phyloP scores from a whole-genome alignment of 2,113 vertebrate species.

The Sitta europaea region DNA sequence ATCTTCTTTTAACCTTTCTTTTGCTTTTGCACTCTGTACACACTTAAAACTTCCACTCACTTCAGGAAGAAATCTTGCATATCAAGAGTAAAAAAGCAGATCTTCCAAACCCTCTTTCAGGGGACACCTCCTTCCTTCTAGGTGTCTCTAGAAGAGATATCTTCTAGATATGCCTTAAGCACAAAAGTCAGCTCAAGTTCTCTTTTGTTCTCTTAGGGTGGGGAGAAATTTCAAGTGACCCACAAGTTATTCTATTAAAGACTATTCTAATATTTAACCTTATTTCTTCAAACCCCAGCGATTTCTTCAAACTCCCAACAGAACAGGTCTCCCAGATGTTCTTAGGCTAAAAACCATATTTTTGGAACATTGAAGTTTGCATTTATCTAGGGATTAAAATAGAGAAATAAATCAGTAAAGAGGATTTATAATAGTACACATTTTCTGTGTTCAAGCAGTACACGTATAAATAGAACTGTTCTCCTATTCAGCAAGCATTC shows the following conservation, averaged over 20 bases:
- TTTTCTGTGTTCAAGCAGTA: background rate
- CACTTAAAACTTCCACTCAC: background rate
- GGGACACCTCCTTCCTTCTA: background rate
- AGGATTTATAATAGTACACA: background rate
- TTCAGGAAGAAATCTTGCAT: background rate
- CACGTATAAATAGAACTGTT: background rate
- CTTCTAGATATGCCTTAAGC: background rate
- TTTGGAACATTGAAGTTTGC: background rate
- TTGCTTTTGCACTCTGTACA: background rate
- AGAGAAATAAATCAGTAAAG: background rate
- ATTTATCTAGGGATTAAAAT: background rate
- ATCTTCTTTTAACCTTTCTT: background rate
- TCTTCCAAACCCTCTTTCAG: background rate
- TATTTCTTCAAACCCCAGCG: background rate
- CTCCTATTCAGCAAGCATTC: background rate
- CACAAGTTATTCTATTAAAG: background rate
- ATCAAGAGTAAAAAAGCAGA: background rate
- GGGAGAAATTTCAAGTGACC: background rate
- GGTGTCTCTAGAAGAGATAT: background rate
- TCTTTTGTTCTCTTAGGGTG: background rate
- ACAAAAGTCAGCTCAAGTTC: background rate
- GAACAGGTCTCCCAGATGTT: background rate
- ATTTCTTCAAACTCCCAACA: background rate
- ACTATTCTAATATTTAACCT: background rate
- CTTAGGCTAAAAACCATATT: background rate